Conservation (phyloP, 2,797 vertebrate genomes). For the Coregonus suidteri region DNA sequence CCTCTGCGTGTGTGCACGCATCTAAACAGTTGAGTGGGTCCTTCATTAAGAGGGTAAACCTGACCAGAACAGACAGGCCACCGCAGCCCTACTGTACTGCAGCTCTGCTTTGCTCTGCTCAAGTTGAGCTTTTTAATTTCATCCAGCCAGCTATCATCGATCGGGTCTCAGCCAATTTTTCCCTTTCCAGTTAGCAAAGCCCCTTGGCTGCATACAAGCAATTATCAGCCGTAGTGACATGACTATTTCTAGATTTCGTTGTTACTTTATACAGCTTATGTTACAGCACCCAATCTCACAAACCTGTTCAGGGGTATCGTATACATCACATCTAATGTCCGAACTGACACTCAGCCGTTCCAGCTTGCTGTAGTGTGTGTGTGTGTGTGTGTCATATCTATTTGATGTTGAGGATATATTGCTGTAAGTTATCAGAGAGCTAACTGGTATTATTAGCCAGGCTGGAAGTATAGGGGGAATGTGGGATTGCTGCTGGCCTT, state of each 20-base stretch:
- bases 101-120: neutral
- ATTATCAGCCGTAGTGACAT: constrained; percentile 19
- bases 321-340: constrained; percentile 29
- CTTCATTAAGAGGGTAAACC: too few relatives aligned
- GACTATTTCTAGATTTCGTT: constrained; percentile 35
- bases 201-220: constrained; percentile 7
- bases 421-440: constrained; percentile 14
- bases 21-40: too few relatives aligned
- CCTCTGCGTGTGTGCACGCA: too few relatives aligned
- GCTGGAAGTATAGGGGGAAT: constrained; percentile 28
- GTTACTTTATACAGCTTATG: constrained; percentile 18
- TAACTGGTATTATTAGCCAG: constrained; percentile 35
- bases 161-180: neutral
- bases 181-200: constrained; percentile 1
- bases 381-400: constrained; percentile 16
- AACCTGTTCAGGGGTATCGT: constrained; percentile 31
- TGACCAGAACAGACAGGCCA: too few relatives aligned
- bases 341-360: constrained; percentile 16
- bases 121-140: neutral
- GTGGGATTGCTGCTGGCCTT: constrained; percentile 7
- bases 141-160: neutral
- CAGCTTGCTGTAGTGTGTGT: constrained; percentile 20
- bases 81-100: neutral
- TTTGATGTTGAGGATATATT: constrained; percentile 29
- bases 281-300: constrained; percentile 29